These are phyloP conservation scores for Apodemia hepburni DNA, from an alignment of 2,888 invertebrate species.

Conservation along the genomic window DNA sequence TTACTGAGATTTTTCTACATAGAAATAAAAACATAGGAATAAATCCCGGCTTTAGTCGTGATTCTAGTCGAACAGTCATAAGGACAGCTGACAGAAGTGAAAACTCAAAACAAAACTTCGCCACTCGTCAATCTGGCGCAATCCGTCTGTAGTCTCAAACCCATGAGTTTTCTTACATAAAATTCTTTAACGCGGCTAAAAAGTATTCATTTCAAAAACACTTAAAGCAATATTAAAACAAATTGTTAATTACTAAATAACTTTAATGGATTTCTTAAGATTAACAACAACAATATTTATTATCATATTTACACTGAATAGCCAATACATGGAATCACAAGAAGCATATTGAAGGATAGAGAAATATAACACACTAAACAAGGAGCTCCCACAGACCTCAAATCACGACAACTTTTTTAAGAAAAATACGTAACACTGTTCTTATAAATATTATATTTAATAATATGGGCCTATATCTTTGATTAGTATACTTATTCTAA, in stretches of 20 bases:
- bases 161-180: too few species aligned
- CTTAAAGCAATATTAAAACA: slow-evolving; percentile 1
- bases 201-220: too few species aligned
- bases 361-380: slow-evolving; percentile 6
- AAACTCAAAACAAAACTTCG: too few species aligned
- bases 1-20: too few species aligned
- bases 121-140: too few species aligned
- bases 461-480: neutral
- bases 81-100: too few species aligned
- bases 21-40: too few species aligned
- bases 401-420: neutral
- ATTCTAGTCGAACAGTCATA: too few species aligned
- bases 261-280: slow-evolving; percentile 17
- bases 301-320: slow-evolving; percentile 25
- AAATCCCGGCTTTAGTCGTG: too few species aligned
- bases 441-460: neutral
- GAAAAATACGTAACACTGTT: neutral
- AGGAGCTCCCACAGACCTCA: neutral
- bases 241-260: slow-evolving; percentile 11
- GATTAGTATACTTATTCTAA: slow-evolving; percentile 3
- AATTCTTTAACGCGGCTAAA: too few species aligned
- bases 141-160: too few species aligned
- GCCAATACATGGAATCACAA: slow-evolving; percentile 6
- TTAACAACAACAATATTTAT: slow-evolving; percentile 19
- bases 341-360: slow-evolving; percentile 17